A percentile compares a stretch with the other conserved stretches of the same genome.
These are phyloP conservation scores for Tetragonula clypearis DNA, from an alignment of 1,140 invertebrate genomes.

Conservation along the genomic window DNA sequence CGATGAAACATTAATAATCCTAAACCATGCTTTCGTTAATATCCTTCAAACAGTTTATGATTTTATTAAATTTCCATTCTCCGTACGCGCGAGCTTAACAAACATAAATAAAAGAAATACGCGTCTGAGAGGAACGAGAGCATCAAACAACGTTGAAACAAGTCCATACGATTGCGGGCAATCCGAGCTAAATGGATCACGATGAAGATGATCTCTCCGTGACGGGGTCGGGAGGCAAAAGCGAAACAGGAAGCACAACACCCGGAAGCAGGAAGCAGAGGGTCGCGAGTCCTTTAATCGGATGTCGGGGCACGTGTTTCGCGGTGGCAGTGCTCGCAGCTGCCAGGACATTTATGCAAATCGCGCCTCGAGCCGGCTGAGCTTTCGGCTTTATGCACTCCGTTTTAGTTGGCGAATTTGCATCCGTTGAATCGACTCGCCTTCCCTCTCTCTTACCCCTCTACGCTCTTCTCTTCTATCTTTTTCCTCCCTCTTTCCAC, in stretches of 20 bases:
- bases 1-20: background rate
- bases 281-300: constrained; percentile 73
- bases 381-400: constrained; percentile 77
- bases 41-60: background rate
- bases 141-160: background rate
- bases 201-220: constrained; percentile 16
- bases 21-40: background rate
- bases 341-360: constrained; percentile 80
- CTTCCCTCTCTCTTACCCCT: constrained; percentile 46
- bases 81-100: background rate
- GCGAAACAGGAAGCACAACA: constrained; percentile 55
- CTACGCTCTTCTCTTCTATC: background rate
- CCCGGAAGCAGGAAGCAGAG: constrained; percentile 67
- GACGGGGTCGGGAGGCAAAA: constrained; percentile 13
- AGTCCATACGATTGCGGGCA: background rate
- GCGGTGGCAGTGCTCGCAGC: constrained; percentile 71
- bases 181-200: constrained; percentile 8
- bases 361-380: constrained; percentile 74
- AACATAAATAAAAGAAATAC: background rate
- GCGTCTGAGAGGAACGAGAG: background rate
- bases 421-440: constrained; percentile 74
- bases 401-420: constrained; percentile 76
- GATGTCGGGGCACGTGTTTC: constrained; percentile 77
- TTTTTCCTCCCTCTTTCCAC: constrained; percentile 30
- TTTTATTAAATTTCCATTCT: background rate